Evolutionary conservation across 2,888 invertebrate genomes (phyloP).

Genomic region (Drosophila barbarae): DNA sequence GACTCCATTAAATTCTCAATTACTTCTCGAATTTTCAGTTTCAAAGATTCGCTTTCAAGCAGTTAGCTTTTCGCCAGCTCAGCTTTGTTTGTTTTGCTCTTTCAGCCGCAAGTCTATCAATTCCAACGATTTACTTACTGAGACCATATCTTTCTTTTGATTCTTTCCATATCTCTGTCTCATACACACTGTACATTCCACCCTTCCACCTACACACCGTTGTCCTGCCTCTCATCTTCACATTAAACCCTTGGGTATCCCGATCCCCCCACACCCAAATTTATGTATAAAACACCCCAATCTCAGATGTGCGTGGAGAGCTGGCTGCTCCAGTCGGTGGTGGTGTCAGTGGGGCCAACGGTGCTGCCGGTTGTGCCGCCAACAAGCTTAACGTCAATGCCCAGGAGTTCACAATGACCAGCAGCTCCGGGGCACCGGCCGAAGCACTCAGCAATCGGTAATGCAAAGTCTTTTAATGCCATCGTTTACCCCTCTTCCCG

Average conservation of each 20-base stretch:
- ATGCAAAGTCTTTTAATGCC: slow-evolving; percentile 68
- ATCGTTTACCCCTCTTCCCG: slow-evolving; percentile 62
- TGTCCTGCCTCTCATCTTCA: slow-evolving; percentile 27
- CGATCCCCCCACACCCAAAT: slow-evolving; percentile 6
- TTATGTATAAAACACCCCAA: slow-evolving; percentile 5
- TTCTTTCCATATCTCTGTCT: slow-evolving; percentile 52
- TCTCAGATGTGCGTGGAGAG: slow-evolving; percentile 71
- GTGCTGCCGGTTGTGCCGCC: slow-evolving; percentile 46
- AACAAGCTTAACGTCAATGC: slow-evolving; percentile 92
- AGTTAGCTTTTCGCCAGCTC: slow-evolving; percentile 6
- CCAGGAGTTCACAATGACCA: slow-evolving; percentile 91
- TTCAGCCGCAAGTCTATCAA: slow-evolving; percentile 12
- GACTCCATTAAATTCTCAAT: not conserved
- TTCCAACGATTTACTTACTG: slow-evolving; percentile 42
- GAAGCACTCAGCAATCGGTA: slow-evolving; percentile 75
- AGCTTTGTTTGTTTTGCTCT: slow-evolving; percentile 33
- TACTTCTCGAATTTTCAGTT: no score
- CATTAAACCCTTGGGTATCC: slow-evolving; percentile 14
- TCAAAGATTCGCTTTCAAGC: not conserved
- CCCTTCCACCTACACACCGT: slow-evolving; percentile 25
- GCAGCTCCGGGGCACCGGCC: slow-evolving; percentile 61
- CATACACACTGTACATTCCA: slow-evolving; percentile 37
- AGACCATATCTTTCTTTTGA: slow-evolving; percentile 56
- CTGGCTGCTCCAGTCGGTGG: slow-evolving; percentile 39
- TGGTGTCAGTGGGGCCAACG: slow-evolving; percentile 30